A percentile compares a stretch with the other conserved stretches of the same genome.
phyloP scores from a whole-genome alignment of 2,113 vertebrate genomes.

The Semnopithecus entellus region DNA sequence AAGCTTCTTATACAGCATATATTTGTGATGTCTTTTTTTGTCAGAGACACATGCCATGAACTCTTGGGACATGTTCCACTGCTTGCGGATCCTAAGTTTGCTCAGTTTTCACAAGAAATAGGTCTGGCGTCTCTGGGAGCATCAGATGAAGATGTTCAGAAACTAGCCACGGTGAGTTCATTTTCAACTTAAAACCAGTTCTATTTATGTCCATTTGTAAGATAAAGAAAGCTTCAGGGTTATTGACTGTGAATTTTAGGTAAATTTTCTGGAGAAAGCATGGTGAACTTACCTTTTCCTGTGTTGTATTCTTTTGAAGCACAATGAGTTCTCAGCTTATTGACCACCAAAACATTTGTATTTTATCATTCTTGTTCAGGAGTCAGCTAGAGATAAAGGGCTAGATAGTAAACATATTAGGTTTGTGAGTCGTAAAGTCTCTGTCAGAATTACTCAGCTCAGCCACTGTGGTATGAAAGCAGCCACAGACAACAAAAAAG shows the following conservation, averaged over 20 bases:
- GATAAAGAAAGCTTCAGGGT: background rate
- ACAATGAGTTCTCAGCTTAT: background rate
- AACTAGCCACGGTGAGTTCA: conserved; percentile 95
- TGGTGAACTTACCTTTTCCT: background rate
- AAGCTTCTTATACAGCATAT: conserved; percentile 42
- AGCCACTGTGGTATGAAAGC: background rate
- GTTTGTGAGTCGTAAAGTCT: background rate
- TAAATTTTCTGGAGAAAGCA: background rate
- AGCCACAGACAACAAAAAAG: background rate
- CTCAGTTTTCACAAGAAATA: conserved; percentile 99
- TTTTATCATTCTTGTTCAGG: conserved; percentile 1
- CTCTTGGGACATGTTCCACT: conserved; percentile 97
- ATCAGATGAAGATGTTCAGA: conserved; percentile 96
- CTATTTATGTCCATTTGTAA: conserved; percentile 25
- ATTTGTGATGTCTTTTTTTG: conserved; percentile 67
- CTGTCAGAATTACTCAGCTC: background rate
- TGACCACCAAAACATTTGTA: background rate
- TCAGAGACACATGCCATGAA: conserved; percentile 97
- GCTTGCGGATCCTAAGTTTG: conserved; percentile 96
- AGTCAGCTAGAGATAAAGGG: background rate
- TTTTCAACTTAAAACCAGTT: conserved; percentile 44
- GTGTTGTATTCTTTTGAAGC: background rate
- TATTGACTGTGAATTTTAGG: background rate
- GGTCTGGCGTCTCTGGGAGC: conserved; percentile 96
- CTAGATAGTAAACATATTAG: conserved; percentile 16